Evolutionary conservation across 2,797 vertebrate genomes (phyloP).

Genomic region (Poecile montanus): DNA sequence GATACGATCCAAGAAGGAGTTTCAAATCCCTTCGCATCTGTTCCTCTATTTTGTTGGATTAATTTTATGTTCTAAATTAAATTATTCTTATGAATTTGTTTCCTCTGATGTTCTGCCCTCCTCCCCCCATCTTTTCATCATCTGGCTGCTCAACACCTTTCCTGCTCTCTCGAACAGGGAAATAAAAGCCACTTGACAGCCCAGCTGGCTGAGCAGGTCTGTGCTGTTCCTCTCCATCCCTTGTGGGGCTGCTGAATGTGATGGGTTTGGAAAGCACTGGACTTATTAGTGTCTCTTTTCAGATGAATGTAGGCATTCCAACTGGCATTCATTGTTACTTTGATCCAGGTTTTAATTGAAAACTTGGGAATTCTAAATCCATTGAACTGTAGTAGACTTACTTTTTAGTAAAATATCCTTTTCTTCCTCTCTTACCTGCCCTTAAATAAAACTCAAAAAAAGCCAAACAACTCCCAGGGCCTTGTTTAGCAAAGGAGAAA

Average conservation of each 20-base stretch:
- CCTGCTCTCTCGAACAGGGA: neutral
- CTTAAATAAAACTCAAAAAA: neutral
- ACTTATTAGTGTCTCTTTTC: slow-evolving; percentile 5
- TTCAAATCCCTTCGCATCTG: slow-evolving; percentile 75
- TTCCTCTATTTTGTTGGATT: slow-evolving; percentile 66
- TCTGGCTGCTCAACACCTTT: slow-evolving; percentile 26
- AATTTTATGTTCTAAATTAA: slow-evolving; percentile 76
- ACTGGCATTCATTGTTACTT: slow-evolving; percentile 22
- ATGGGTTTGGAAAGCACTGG: slow-evolving; percentile 40
- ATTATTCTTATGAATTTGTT: slow-evolving; percentile 70
- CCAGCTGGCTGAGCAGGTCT: slow-evolving; percentile 20
- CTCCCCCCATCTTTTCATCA: slow-evolving; percentile 12
- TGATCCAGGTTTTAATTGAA: slow-evolving; percentile 36
- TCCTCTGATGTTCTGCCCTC: slow-evolving; percentile 52
- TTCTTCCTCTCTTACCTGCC: neutral
- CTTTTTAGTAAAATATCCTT: neutral
- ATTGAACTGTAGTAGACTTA: neutral
- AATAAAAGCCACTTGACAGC: slow-evolving; percentile 36
- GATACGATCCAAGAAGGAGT: slow-evolving; percentile 66
- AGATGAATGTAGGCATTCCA: slow-evolving; percentile 26
- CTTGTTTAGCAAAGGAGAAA: neutral
- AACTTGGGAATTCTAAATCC: slow-evolving; percentile 50
- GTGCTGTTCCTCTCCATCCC: neutral
- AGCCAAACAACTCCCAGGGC: neutral
- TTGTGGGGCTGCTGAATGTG: neutral